These are phyloP conservation scores for Micrastur ruficollis DNA, from an alignment of 2,797 vertebrate genomes.

Conservation along the genomic window DNA sequence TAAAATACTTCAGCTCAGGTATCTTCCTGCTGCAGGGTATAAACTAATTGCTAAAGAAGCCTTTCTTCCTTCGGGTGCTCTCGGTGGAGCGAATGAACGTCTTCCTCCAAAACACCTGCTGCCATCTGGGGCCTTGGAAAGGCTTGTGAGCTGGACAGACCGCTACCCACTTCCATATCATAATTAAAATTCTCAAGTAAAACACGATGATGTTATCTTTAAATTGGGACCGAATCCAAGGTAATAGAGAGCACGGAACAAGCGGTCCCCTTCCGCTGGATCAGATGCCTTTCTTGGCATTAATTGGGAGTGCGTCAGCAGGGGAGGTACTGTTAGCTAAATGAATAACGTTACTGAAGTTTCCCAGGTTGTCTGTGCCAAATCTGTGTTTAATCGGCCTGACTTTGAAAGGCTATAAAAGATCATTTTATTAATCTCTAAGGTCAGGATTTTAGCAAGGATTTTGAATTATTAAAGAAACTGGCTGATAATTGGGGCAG, in stretches of 20 bases:
- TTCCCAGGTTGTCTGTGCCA: constrained; percentile 47
- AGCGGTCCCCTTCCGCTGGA: constrained; percentile 15
- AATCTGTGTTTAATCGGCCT: constrained; percentile 51
- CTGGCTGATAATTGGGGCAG: neutral
- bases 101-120: neutral
- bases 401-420: constrained; percentile 37
- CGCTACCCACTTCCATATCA: neutral
- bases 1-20: neutral
- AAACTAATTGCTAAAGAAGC: neutral
- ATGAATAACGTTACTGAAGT: constrained; percentile 29
- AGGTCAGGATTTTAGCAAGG: constrained; percentile 42
- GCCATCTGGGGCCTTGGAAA: accelerated
- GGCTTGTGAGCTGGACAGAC: neutral
- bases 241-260: neutral
- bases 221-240: constrained; percentile 30
- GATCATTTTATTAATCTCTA: constrained; percentile 52
- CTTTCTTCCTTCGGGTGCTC: neutral
- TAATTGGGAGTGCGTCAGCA: constrained; percentile 55
- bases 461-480: constrained; percentile 60
- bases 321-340: constrained; percentile 54
- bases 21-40: neutral
- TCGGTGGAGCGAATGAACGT: accelerated
- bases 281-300: constrained; percentile 62
- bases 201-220: constrained; percentile 8
- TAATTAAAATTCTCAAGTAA: constrained; percentile 24